Conservation (phyloP, 1,140 invertebrate species). For the Drosophila setifemur region DNA sequence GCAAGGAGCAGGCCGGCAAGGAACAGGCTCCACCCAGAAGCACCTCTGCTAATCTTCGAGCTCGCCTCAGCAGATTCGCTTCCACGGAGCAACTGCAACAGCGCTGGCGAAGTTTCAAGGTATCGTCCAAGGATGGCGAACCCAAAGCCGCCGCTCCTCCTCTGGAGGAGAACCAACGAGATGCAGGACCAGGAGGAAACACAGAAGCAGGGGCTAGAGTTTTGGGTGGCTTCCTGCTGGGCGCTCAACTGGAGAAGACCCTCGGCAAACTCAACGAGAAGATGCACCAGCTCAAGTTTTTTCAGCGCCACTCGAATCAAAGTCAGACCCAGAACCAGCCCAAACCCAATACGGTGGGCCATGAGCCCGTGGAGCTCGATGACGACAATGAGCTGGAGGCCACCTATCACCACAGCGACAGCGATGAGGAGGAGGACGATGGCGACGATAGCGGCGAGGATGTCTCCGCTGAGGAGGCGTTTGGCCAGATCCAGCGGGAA, state of each 20-base stretch:
- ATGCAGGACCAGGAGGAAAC: neutral
- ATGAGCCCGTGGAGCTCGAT: slow-evolving; percentile 63
- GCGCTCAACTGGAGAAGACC: slow-evolving; percentile 53
- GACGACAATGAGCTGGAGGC: slow-evolving; percentile 60
- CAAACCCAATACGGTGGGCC: slow-evolving; percentile 62
- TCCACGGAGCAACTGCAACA: slow-evolving; percentile 58
- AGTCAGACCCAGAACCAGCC: neutral
- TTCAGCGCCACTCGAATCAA: slow-evolving; percentile 34
- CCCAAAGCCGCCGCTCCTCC: too few species aligned
- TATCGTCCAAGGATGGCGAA: neutral
- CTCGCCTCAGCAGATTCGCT: slow-evolving; percentile 43
- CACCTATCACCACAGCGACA: slow-evolving; percentile 67
- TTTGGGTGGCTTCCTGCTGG: slow-evolving; percentile 1
- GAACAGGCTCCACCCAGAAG: neutral
- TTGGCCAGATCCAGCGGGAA: slow-evolving; percentile 29
- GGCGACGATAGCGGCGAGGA: slow-evolving; percentile 42
- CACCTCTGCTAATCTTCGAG: slow-evolving; percentile 16
- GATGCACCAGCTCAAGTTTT: slow-evolving; percentile 72
- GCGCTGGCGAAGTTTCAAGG: slow-evolving; percentile 61
- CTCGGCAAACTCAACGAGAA: slow-evolving; percentile 65
- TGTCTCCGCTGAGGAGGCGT: slow-evolving; percentile 47
- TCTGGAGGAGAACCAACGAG: neutral
- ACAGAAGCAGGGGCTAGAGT: neutral
- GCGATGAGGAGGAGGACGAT: slow-evolving; percentile 26
- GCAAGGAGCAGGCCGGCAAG: neutral